Evolutionary conservation across 2,888 invertebrate genomes (phyloP), one percentile per base, ranked within the genome.

Genomic region (Lasioglossum calceatum): DNA sequence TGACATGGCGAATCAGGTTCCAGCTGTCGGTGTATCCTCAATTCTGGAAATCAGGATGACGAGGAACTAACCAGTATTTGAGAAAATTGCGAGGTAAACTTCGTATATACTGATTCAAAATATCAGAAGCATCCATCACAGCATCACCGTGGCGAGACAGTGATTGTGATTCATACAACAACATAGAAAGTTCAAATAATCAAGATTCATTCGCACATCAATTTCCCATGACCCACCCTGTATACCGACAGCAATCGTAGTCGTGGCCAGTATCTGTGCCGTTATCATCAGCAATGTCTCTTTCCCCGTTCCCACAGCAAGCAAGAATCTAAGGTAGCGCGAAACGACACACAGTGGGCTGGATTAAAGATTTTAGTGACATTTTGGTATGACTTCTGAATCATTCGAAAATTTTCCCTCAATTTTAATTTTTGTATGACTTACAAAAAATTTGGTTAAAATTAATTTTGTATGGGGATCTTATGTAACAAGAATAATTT

Each of bases 31-130:
- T 27, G 61, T 61, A 61, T 61, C 61, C 27, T 27, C 16, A 1
- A 61, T 27, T 61, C 61, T 61, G 14, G 54, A 61, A 61, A 27
- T 61, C 61, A 61, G 27, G 61, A 61, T 61, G 61, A 61, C 61
- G 61, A 27, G 16, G 27, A 27, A 4, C 1, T 61, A 61, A 61
- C 61, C 61, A 14, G 27, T 27, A 61, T 61, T 61, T 27, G 14
- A 61, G 61, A 61, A 61, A 27, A 61, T 5, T 5, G 27, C 14
- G 4, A 14, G 10, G 27, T 27, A 61, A 61, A 61, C 54, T 61
- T 61, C 14, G 14, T 27, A 5, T 4, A 47, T 27, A 27, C 61
- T 0, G 61, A 54, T 10, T 54, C 10, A 10, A 27, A 61, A 61
- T 16, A 14, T 61, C 27, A 61, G 61, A 27, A 27, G 2, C 10